Percentiles rank a stretch among this genome's conserved stretches.
Conservation (phyloP, 2,888 invertebrate genomes). For the Apomyelois bistriatella region DNA sequence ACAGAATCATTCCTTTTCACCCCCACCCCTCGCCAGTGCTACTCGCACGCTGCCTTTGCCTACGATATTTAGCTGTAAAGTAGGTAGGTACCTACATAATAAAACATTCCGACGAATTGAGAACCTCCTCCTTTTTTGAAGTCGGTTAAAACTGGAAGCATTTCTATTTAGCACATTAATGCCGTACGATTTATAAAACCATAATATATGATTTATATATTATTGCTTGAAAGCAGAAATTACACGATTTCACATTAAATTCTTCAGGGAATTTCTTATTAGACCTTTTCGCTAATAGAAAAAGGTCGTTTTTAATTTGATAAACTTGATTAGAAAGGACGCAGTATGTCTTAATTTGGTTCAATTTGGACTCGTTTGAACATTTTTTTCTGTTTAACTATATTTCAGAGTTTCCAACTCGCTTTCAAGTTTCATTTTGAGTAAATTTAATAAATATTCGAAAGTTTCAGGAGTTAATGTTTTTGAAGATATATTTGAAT, state of each 20-base stretch:
- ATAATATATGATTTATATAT: no score
- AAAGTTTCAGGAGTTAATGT: neutral
- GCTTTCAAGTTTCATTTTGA: neutral
- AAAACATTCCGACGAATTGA: no score
- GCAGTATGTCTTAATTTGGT: slow-evolving; percentile 26
- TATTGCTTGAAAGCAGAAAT: neutral
- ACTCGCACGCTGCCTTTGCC: no score
- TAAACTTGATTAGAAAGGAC: slow-evolving; percentile 45
- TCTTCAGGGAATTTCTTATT: slow-evolving; percentile 27
- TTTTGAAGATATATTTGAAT: no score
- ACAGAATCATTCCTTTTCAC: no score
- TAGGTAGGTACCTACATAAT: no score
- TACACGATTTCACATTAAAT: slow-evolving; percentile 37
- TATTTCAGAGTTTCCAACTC: slow-evolving; percentile 22
- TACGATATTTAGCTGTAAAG: no score
- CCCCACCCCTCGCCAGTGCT: no score
- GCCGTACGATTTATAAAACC: no score
- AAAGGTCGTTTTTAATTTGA: slow-evolving; percentile 38
- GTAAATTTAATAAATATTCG: neutral
- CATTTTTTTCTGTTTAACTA: slow-evolving; percentile 16
- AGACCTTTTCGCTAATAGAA: slow-evolving; percentile 27
- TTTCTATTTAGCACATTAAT: no score
- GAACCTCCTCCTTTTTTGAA: neutral
- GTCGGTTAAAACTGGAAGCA: neutral
- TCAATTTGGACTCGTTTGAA: slow-evolving; percentile 21